Conservation (phyloP, 2,113 vertebrate genomes). For the Chiloscyllium plagiosum region DNA sequence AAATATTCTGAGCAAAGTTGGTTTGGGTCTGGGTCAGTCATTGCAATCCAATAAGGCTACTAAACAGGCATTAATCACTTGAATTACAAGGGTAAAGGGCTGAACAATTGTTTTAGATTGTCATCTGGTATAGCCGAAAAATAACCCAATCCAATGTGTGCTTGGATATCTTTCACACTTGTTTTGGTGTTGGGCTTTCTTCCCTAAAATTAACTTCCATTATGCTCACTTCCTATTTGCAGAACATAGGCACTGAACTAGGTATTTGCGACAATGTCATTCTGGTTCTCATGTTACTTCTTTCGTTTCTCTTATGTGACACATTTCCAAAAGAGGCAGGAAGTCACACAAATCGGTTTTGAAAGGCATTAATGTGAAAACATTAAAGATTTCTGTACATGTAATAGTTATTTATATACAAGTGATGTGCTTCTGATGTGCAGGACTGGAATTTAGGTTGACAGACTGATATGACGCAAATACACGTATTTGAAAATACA, state of each 20-base stretch:
- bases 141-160: neutral
- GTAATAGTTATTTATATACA: neutral
- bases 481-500: neutral
- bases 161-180: neutral
- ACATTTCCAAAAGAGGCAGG: neutral
- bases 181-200: neutral
- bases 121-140: neutral
- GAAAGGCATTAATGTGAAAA: neutral
- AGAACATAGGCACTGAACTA: neutral
- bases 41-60: neutral
- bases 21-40: neutral
- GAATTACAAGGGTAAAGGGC: neutral
- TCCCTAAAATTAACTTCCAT: neutral
- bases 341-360: neutral
- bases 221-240: neutral
- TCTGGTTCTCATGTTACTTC: neutral
- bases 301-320: neutral
- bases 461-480: neutral
- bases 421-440: neutral
- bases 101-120: neutral
- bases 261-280: neutral
- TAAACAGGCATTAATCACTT: neutral
- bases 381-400: neutral
- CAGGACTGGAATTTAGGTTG: neutral
- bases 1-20: neutral